These are phyloP conservation scores for Gymnogyps californianus DNA, from an alignment of 2,113 vertebrate species.

Conservation along the genomic window DNA sequence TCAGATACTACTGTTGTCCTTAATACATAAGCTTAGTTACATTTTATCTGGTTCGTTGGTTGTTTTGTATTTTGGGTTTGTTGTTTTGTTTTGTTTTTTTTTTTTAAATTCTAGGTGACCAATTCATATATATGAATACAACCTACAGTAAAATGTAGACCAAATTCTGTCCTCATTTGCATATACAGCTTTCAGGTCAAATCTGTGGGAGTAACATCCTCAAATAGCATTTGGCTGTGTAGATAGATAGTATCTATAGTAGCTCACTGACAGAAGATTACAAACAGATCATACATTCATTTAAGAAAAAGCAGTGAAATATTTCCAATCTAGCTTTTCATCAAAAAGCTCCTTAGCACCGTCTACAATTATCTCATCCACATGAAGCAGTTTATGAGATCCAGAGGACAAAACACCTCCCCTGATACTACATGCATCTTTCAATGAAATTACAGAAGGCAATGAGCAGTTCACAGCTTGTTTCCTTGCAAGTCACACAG, in stretches of 20 bases:
- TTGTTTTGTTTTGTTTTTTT: too few species aligned
- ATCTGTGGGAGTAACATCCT: neutral
- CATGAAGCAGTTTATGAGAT: neutral
- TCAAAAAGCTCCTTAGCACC: neutral
- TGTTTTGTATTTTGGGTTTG: too few species aligned
- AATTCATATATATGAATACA: neutral
- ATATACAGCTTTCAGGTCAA: neutral
- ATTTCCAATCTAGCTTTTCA: neutral
- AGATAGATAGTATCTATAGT: neutral
- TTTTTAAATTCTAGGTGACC: neutral
- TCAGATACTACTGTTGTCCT: neutral
- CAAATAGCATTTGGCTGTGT: neutral
- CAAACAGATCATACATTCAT: neutral
- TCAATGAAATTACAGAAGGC: neutral
- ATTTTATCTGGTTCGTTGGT: neutral
- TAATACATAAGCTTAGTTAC: neutral
- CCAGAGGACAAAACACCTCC: neutral
- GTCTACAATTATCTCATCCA: neutral
- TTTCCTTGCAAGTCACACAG: neutral
- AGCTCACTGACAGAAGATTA: neutral
- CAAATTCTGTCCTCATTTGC: neutral
- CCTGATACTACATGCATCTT: neutral
- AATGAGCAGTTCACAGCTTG: neutral
- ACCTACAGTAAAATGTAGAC: neutral
- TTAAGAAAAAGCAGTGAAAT: neutral